phyloP scores from a whole-genome alignment of 2,113 vertebrate species.

The Columba janthina region DNA sequence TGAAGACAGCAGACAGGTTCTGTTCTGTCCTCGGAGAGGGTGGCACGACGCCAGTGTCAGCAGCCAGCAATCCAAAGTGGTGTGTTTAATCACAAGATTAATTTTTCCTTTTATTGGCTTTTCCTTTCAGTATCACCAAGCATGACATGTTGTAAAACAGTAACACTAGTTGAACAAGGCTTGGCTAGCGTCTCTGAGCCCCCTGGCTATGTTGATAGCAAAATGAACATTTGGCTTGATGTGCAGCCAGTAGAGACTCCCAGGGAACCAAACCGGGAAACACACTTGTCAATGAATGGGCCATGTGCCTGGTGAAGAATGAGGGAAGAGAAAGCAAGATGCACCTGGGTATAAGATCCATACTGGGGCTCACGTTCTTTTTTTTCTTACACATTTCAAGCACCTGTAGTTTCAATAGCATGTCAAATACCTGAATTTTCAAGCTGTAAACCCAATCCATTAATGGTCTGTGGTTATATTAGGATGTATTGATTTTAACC shows the following conservation, averaged over 20 bases:
- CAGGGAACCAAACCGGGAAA: slow-evolving; percentile 3
- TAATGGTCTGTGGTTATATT: not conserved
- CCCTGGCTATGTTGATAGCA: slow-evolving; percentile 47
- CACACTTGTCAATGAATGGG: not conserved
- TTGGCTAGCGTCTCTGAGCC: slow-evolving; percentile 33
- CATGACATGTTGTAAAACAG: slow-evolving; percentile 60
- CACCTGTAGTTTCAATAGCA: not conserved
- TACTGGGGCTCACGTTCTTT: accelerated
- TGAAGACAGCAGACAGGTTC: slow-evolving; percentile 50
- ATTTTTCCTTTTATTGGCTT: slow-evolving; percentile 62
- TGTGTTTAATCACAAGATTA: slow-evolving; percentile 58
- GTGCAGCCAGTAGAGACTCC: slow-evolving; percentile 39
- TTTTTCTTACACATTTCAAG: not conserved
- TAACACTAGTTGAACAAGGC: slow-evolving; percentile 42
- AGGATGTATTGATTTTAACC: not conserved
- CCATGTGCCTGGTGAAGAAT: not conserved
- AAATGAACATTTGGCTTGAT: slow-evolving; percentile 58
- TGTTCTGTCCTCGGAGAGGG: not conserved
- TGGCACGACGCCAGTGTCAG: slow-evolving; percentile 26
- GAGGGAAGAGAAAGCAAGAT: not conserved
- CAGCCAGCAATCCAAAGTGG: slow-evolving; percentile 38
- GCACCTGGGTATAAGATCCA: not conserved
- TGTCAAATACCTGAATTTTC: not conserved
- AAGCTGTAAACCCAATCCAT: not conserved
- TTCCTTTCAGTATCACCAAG: slow-evolving; percentile 42